A percentile compares a stretch with the other conserved stretches of the same genome.
These are phyloP conservation scores for Drosophila robusta DNA, from an alignment of 2,888 invertebrate species.

Conservation along the genomic window DNA sequence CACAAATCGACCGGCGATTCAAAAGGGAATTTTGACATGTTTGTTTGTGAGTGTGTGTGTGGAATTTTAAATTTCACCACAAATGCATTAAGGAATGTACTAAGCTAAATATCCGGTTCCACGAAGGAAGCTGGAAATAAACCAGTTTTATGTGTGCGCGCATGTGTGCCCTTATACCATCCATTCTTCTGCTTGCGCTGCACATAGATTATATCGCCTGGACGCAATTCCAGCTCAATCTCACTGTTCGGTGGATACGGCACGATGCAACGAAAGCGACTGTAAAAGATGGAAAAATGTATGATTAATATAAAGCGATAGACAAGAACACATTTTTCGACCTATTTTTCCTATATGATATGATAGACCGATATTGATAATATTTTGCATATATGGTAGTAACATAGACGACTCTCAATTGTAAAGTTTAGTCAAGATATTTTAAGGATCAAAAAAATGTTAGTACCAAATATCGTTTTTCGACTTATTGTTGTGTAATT, in stretches of 20 bases:
- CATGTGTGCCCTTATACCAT: conserved; percentile 97
- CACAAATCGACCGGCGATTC: conserved; percentile 69
- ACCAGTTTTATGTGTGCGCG: conserved; percentile 96
- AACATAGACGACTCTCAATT: too few species aligned
- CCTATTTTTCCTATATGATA: too few species aligned
- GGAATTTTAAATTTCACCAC: conserved; percentile 42
- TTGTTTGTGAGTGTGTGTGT: conserved; percentile 1
- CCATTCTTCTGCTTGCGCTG: conserved; percentile 97
- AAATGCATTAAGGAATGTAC: conserved; percentile 17
- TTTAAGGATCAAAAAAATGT: too few species aligned
- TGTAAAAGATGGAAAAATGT: conserved; percentile 30
- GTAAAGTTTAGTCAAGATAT: too few species aligned
- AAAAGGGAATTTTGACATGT: conserved; percentile 46
- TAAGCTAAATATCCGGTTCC: conserved; percentile 86
- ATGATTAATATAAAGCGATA: neutral
- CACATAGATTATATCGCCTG: conserved; percentile 96
- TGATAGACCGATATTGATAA: too few species aligned
- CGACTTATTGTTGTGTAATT: too few species aligned
- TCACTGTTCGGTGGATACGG: conserved; percentile 98
- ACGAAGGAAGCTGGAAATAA: conserved; percentile 98
- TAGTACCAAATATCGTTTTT: too few species aligned
- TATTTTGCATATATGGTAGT: too few species aligned
- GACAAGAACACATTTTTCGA: too few species aligned
- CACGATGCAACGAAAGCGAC: conserved; percentile 94
- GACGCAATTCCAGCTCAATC: conserved; percentile 94